Conservation (phyloP, 2,797 vertebrate species). For the Pseudochirops corinnae region DNA sequence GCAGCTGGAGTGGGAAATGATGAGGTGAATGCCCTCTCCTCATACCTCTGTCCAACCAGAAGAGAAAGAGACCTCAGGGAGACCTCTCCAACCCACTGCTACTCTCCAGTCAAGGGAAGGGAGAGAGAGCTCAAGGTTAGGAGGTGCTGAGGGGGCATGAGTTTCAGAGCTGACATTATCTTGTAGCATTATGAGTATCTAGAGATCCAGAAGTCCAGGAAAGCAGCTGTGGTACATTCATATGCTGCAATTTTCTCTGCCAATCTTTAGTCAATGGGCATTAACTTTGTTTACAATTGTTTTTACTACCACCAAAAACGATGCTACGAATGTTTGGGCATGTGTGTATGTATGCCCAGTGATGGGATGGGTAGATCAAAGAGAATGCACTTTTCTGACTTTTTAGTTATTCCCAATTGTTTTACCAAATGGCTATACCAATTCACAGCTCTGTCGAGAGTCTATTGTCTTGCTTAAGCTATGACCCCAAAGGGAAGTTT, state of each 20-base stretch:
- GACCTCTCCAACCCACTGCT: too few relatives aligned
- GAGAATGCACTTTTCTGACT: not conserved
- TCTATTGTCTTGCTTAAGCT: not conserved
- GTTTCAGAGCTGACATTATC: not conserved
- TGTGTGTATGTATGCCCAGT: not conserved
- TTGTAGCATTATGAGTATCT: not conserved
- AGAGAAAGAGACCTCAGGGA: not conserved
- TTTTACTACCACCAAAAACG: not conserved
- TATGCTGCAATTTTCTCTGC: not conserved
- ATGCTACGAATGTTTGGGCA: not conserved
- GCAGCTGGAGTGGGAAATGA: not conserved
- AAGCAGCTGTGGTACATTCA: not conserved
- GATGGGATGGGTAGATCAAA: not conserved
- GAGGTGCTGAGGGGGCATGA: not conserved
- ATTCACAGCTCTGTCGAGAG: not conserved
- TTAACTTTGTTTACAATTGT: not conserved
- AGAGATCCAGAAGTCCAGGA: not conserved
- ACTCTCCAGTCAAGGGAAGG: not conserved
- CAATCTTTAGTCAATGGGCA: not conserved
- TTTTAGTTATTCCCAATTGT: not conserved
- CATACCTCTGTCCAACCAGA: not conserved
- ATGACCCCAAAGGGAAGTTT: not conserved
- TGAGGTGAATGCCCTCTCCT: not conserved
- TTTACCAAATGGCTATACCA: too few relatives aligned
- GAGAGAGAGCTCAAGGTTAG: not conserved